Evolutionary conservation across 2,797 vertebrate species (phyloP).

Genomic region (Meda fulgida): DNA sequence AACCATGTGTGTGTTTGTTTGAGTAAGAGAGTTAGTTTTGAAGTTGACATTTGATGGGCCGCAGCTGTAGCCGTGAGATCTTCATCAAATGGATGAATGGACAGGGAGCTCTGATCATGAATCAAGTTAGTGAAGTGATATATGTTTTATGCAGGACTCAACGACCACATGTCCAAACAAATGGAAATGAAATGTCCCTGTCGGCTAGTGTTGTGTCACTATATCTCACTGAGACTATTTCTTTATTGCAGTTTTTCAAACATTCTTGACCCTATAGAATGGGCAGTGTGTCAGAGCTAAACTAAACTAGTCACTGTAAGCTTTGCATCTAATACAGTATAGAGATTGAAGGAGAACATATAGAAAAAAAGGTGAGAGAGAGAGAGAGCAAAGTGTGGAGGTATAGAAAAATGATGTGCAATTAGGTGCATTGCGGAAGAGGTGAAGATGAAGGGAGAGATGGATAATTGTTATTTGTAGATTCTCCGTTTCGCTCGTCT

Average conservation of each 20-base stretch:
- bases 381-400: slow-evolving; percentile 45
- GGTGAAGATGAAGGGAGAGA: slow-evolving; percentile 32
- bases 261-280: not conserved
- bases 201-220: not conserved
- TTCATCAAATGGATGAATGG: slow-evolving; percentile 5
- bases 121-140: not conserved
- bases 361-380: not conserved
- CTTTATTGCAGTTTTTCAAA: not conserved
- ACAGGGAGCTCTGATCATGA: not conserved
- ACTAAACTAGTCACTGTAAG: not conserved
- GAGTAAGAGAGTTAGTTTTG: slow-evolving; percentile 10
- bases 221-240: not conserved
- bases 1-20: slow-evolving; percentile 8
- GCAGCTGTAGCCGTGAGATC: not conserved
- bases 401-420: not conserved
- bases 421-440: slow-evolving; percentile 48
- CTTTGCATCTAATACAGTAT: not conserved
- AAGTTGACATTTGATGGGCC: not conserved
- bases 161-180: not conserved
- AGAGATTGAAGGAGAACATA: not conserved
- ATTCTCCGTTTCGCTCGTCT: slow-evolving; percentile 6
- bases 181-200: not conserved
- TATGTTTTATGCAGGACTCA: not conserved
- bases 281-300: not conserved
- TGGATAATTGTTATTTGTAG: slow-evolving; percentile 45